Base-by-base conservation (phyloP, 2,113 vertebrate genomes). In the Fregetta grallaria region DNA sequence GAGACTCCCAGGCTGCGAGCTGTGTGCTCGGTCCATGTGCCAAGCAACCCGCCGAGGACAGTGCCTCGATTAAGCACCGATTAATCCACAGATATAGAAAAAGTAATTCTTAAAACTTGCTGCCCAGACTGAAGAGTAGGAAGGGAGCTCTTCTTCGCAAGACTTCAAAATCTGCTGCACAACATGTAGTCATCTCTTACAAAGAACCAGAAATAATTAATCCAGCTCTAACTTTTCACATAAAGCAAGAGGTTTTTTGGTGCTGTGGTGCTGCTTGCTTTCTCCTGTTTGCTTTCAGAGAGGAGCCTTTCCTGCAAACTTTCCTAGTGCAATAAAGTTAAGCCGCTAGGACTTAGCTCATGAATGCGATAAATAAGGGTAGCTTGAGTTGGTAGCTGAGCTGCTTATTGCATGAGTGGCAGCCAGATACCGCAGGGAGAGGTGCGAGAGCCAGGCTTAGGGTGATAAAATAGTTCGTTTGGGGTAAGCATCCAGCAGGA, bases 281-380 rank as follows among this genome's bases (percentile, higher is more conserved):
- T 53, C 50, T 21, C 38, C 26, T 25, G 11, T 34, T 65, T 59
- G 44, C 36, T 58, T 62, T 66, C 32, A 6, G 0, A 19, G 32
- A 53, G 36, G n/a, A 86, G 19, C 42, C 18, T 70, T 73, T 59
- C 71, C 67, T 45, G 15, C 68, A 50, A 17, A 15, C n/a, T 6
- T 32, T 25, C 73, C 40, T 15, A 4, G 27, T 11, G 42, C 45
- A 34, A 5, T 34, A 13, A 74, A 30, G 68, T 21, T 23, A 38
- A 61, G 18, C 73, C 3, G 3, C 59, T 14, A 0, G 0, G 59
- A 12, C 8, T 67, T 15, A 30, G 4, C 13, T 49, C 50, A 67
- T 29, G 42, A 58, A 38, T 11, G 68, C 44, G 13, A 34, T 6
- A 22, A 45, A 10, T 23, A 9, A 38, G 29, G 9, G 53, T 7